Percentiles rank a stretch among this genome's conserved stretches.
phyloP scores from a whole-genome alignment of 2,888 invertebrate genomes.

The Ferrisia virgata region DNA sequence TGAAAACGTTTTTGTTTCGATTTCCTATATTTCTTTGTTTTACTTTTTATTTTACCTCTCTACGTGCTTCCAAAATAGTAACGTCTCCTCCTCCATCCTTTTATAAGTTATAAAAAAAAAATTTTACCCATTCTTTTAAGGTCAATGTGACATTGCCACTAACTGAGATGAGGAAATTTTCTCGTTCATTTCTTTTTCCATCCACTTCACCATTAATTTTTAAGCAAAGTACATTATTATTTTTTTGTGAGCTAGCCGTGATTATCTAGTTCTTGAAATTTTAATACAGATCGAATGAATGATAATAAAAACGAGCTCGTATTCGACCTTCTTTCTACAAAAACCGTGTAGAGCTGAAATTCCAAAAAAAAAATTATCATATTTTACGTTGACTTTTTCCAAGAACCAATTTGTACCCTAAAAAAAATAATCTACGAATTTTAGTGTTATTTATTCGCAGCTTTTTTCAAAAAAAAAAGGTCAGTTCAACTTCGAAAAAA shows the following conservation, averaged over 20 bases:
- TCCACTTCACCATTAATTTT: conserved; percentile 5
- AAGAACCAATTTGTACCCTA: no score
- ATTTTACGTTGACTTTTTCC: no score
- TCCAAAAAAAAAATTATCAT: no score
- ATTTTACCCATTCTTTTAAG: neutral
- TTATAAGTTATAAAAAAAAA: neutral
- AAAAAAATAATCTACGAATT: no score
- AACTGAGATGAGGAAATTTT: neutral
- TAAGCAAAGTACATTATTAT: neutral
- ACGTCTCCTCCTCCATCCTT: neutral
- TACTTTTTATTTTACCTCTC: neutral
- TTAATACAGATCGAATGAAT: neutral
- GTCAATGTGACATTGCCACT: conserved; percentile 16
- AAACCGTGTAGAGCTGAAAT: neutral
- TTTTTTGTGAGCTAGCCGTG: neutral
- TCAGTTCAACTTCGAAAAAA: no score
- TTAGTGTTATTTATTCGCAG: no score
- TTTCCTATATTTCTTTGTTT: neutral
- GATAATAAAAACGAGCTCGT: neutral
- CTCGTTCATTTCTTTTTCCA: neutral
- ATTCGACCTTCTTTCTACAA: neutral
- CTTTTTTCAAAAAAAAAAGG: no score
- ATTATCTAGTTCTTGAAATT: neutral
- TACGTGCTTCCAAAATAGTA: conserved; percentile 24
- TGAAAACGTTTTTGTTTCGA: neutral